These are phyloP conservation scores for Chironomus tepperi DNA, from an alignment of 1,140 invertebrate genomes.

Conservation along the genomic window DNA sequence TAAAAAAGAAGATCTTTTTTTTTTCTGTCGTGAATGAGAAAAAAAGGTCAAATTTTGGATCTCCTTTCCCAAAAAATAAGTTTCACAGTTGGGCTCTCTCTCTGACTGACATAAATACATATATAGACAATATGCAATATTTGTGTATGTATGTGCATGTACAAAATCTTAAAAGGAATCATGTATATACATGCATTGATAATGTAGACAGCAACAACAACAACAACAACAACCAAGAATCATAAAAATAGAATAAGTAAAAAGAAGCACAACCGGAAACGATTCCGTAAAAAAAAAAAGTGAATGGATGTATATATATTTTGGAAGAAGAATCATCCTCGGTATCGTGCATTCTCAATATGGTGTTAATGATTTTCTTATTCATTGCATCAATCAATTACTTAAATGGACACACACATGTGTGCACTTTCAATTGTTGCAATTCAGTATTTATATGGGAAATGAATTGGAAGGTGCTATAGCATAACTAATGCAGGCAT, in stretches of 20 bases:
- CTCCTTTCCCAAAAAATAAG: conserved; percentile 12
- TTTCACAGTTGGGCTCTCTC: neutral
- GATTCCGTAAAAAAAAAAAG: conserved; percentile 22
- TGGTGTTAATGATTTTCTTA: conserved; percentile 21
- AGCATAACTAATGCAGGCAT: too few relatives aligned
- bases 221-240: neutral
- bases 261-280: conserved; percentile 19
- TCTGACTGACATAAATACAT: neutral
- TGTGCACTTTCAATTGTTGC: too few relatives aligned
- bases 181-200: neutral
- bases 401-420: neutral
- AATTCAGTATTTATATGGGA: too few relatives aligned
- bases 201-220: neutral
- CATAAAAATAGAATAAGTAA: neutral
- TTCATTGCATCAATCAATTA: neutral
- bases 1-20: neutral
- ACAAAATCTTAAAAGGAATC: neutral
- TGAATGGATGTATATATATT: conserved; percentile 7
- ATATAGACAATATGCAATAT: neutral
- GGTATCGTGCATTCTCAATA: conserved; percentile 5
- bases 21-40: conserved; percentile 1
- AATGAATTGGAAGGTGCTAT: too few relatives aligned
- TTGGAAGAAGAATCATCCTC: neutral
- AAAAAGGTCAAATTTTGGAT: conserved; percentile 20
- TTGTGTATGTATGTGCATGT: neutral